phyloP scores from a whole-genome alignment of 2,888 invertebrate species.

The Hydriomena furcata region DNA sequence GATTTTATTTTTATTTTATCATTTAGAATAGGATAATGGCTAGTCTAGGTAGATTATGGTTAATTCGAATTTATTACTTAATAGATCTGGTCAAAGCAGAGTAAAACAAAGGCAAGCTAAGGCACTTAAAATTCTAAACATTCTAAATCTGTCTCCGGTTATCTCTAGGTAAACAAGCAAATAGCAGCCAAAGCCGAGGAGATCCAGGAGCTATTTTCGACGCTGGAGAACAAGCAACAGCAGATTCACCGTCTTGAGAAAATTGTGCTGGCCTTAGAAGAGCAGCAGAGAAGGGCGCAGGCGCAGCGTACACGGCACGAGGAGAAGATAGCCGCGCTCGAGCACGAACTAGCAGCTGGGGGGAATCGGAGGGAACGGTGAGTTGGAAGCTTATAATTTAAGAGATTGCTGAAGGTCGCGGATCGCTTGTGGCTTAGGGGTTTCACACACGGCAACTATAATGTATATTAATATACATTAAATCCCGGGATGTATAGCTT shows the following conservation, averaged over 20 bases:
- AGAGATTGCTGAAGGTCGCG: no score
- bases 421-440: no score
- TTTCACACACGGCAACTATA: no score
- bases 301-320: constrained; percentile 84
- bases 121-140: no score
- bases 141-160: no score
- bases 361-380: constrained; percentile 58
- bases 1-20: constrained; percentile 15
- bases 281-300: constrained; percentile 82
- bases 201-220: constrained; percentile 76
- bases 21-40: background rate
- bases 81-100: no score
- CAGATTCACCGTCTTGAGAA: constrained; percentile 82
- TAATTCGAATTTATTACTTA: no score
- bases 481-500: no score
- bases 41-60: no score
- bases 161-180: constrained; percentile 72
- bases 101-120: no score
- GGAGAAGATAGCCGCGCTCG: constrained; percentile 82
- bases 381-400: no score
- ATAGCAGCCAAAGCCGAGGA: constrained; percentile 79
- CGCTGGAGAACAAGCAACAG: constrained; percentile 80
- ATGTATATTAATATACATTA: no score
- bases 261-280: constrained; percentile 80
- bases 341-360: constrained; percentile 74